These are phyloP conservation scores for Zosterops lateralis DNA, from an alignment of 2,113 vertebrate species.

Conservation along the genomic window DNA sequence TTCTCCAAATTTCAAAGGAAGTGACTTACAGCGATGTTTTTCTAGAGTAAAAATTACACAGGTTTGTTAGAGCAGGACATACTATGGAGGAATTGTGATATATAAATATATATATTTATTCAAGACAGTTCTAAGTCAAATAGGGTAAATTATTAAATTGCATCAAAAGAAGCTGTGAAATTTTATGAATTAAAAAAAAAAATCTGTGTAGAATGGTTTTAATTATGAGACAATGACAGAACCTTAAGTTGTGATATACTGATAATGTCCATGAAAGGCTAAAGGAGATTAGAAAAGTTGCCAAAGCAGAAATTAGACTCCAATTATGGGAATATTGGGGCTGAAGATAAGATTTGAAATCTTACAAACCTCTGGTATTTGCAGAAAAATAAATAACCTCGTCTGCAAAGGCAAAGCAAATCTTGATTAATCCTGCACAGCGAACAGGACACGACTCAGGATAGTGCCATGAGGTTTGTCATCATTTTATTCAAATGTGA, in stretches of 20 bases:
- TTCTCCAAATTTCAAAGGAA: background rate
- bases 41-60: background rate
- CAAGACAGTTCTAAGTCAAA: background rate
- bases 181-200: background rate
- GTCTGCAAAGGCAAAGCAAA: background rate
- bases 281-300: background rate
- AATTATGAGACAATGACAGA: background rate
- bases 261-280: background rate
- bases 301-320: background rate
- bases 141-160: background rate
- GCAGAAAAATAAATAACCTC: background rate
- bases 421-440: background rate
- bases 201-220: background rate
- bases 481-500: background rate
- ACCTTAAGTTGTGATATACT: background rate
- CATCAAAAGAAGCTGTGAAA: background rate
- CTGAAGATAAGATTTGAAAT: background rate
- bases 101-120: background rate
- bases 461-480: background rate
- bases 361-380: background rate
- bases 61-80: background rate
- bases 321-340: background rate
- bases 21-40: background rate
- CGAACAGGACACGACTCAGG: accelerated
- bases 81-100: background rate